Evolutionary conservation across 2,113 vertebrate species (phyloP), one percentile per base, ranked within the genome.

Genomic region (Chionomys nivalis): DNA sequence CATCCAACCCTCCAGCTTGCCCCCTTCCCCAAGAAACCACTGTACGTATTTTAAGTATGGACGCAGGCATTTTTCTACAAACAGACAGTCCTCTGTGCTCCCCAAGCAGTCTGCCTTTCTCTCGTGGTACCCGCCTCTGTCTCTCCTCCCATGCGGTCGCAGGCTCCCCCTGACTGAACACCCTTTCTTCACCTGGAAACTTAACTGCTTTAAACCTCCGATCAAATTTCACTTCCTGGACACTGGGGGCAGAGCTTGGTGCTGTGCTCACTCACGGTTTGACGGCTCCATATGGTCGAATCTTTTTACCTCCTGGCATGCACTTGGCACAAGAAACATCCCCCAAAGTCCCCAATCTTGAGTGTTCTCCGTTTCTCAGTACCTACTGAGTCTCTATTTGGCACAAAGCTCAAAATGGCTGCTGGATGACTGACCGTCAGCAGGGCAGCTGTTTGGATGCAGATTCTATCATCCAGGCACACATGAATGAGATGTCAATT

Each of bases 101-200:
- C 13, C 19, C 10, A 33, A 39, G 78, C 0, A 28, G 26, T 13
- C 36, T 5, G 4, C 0, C 49, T 68, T n/a, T 58, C 11, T 49
- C 66, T 39, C 2, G 0, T 0, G 24, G 4, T 16, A 19, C 44
- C 11, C 0, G 26, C 66, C 24, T 7, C 42, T 2, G 16, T 0
- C 7, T 39, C 14, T 52, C 39, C 36, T 7, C 0, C 49, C 0
- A 44, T 39, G 24, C 39, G 28, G 13, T 49, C 39, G 14, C 26
- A 0, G 16, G 31, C 8, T 33, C 72, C 33, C 44, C 8, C 68
- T 7, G 87, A 36, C 8, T 52, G 3, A 75, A 33, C 1, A 6
- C 9, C 44, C 26, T 23, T 68, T 24, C 76, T 76, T 9, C 42
- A 79, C 76, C 87, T 61, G 17, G 75, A 93, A 96, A 61, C 12